A percentile compares a stretch with the other conserved stretches of the same genome.
phyloP scores from a whole-genome alignment of 2,888 invertebrate genomes.

The Scaptomyza flava region DNA sequence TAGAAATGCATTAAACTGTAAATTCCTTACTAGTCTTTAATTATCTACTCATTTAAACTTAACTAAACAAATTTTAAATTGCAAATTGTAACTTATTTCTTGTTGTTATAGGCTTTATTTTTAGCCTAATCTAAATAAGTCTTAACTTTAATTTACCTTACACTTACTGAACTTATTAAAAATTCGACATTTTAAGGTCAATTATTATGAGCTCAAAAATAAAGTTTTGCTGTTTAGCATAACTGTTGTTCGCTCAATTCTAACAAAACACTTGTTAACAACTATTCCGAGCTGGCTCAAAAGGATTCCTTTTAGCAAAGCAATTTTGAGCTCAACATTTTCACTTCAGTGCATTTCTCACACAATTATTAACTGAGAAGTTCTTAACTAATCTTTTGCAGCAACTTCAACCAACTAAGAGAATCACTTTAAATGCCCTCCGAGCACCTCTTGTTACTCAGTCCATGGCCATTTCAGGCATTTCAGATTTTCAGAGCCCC shows the following conservation, averaged over 20 bases:
- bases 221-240: background rate
- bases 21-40: background rate
- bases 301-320: conserved; percentile 18
- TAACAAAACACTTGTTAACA: background rate
- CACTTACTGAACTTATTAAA: too few relatives aligned
- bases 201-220: background rate
- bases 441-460: conserved; percentile 31
- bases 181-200: background rate
- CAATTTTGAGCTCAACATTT: conserved; percentile 19
- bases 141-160: too few relatives aligned
- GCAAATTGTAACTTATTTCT: too few relatives aligned
- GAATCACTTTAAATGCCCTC: conserved; percentile 40
- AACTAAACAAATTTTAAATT: too few relatives aligned
- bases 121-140: too few relatives aligned
- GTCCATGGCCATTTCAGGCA: conserved; percentile 30
- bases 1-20: background rate
- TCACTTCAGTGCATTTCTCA: conserved; percentile 27
- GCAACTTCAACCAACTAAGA: conserved; percentile 28
- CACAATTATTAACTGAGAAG: conserved; percentile 42
- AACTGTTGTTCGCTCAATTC: background rate
- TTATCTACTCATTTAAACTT: background rate
- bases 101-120: too few relatives aligned
- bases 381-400: conserved; percentile 12
- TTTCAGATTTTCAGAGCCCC: conserved; percentile 18
- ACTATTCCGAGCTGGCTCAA: conserved; percentile 17